Evolutionary conservation across 2,888 invertebrate genomes (phyloP), one percentile per base, ranked within the genome.

Genomic region (Latheticus oryzae): DNA sequence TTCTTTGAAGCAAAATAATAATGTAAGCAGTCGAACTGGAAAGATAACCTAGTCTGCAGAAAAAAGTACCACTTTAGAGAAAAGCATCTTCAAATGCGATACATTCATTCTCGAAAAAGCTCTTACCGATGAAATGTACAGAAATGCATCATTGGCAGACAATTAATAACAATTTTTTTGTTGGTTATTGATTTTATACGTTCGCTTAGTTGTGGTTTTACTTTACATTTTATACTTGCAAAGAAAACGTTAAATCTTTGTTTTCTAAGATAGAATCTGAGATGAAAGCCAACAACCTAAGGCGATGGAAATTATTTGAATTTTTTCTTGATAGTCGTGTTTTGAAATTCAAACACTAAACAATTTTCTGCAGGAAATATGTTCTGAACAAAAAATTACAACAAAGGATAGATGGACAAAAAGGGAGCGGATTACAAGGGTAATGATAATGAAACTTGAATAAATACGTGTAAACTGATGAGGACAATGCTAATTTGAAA

Each of bases 81-180:
- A 37, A 30, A 54, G 47, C 38, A 12, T 26, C 24, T 12, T 30
- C 37, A 43, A 43, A 54, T 54, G 42, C 28, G 45, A 45, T 42
- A 52, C 52, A 54, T 54, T 16, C 35, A 54, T 54, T 23, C 23
- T 4, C 4, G 30, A 5, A 7, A 21, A n/a, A n/a, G n/a, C n/a
- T n/a, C n/a, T n/a, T n/a, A n/a, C n/a, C n/a, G 19, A 32, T 55
- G 40, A 32, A 48, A 55, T 48, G 48, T 48, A 48, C 48, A 48
- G 37, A 37, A 37, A 26, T 48, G 48, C 37, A 35, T 23, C 47
- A 7, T 43, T 28, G 2, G 16, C 37, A n/a, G 16, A 35, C 48
- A 35, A 35, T 48, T 11, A n/a, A n/a, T n/a, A n/a, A n/a, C n/a
- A n/a, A n/a, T n/a, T n/a, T n/a, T n/a, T n/a, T n/a, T n/a, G n/a